These are phyloP conservation scores for Acromyrmex charruanus DNA, from an alignment of 1,140 invertebrate species.

Conservation along the genomic window DNA sequence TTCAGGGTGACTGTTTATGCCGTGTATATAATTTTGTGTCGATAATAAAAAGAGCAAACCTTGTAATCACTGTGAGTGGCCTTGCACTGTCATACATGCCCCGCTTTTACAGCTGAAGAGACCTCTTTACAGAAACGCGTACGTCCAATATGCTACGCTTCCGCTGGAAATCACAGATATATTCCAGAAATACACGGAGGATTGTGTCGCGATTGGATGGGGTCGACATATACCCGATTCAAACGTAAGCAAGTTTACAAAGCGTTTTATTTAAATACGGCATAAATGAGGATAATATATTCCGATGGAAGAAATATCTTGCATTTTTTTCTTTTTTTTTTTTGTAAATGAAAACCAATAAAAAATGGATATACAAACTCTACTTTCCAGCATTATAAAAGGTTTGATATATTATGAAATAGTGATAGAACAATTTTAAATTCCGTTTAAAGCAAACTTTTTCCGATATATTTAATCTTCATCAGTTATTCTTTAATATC, in stretches of 20 bases:
- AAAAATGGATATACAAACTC: background rate
- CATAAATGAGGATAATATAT: slow-evolving; percentile 7
- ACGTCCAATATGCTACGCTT: slow-evolving; percentile 54
- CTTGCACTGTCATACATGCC: slow-evolving; percentile 3
- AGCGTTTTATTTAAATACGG: slow-evolving; percentile 7
- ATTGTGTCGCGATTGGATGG: slow-evolving; percentile 77
- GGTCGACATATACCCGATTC: slow-evolving; percentile 68
- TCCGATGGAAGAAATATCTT: background rate
- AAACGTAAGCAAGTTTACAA: slow-evolving; percentile 30
- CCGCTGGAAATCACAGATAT: slow-evolving; percentile 51
- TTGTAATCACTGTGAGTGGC: slow-evolving; percentile 24
- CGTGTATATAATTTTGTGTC: slow-evolving; percentile 73
- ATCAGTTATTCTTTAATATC: background rate
- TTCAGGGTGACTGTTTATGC: slow-evolving; percentile 78
- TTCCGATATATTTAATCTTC: background rate
- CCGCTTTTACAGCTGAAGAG: slow-evolving; percentile 48
- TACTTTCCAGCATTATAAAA: background rate
- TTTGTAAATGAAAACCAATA: background rate
- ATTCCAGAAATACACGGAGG: slow-evolving; percentile 61
- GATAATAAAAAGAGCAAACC: slow-evolving; percentile 67
- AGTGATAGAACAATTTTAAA: background rate
- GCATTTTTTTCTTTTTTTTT: background rate
- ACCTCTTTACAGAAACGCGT: slow-evolving; percentile 45
- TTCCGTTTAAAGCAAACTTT: background rate
- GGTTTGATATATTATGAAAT: background rate